These are phyloP conservation scores for Patiria pectinifera DNA, from an alignment of 53 echinoderm and acorn worm species.

Conservation along the genomic window DNA sequence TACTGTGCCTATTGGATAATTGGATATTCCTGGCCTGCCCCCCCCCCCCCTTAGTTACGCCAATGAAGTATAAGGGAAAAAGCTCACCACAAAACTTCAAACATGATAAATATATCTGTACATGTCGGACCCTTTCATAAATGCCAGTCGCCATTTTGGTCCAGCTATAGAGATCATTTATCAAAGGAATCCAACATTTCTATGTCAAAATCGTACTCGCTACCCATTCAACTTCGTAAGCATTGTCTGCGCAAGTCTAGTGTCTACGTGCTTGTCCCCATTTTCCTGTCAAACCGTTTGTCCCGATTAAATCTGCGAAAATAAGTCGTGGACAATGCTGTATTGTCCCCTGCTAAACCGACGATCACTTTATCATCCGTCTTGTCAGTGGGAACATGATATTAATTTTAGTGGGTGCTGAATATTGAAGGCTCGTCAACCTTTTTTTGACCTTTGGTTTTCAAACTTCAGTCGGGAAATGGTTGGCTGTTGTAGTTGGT, in stretches of 20 bases:
- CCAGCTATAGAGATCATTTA: neutral
- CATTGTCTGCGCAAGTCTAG: neutral
- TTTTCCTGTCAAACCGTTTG: neutral
- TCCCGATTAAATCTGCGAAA: neutral
- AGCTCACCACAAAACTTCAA: neutral
- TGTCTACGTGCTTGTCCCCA: neutral
- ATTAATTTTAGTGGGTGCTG: neutral
- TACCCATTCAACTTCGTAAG: neutral
- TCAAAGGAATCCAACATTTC: constrained; percentile 13
- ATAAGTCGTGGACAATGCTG: neutral
- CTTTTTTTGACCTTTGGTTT: neutral
- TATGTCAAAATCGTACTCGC: constrained; percentile 7
- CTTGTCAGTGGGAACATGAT: neutral
- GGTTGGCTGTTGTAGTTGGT: too few relatives aligned
- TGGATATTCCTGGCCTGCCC: too few relatives aligned
- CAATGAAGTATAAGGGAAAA: too few relatives aligned
- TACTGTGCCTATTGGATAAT: too few relatives aligned
- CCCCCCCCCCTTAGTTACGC: too few relatives aligned
- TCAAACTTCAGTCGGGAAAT: neutral
- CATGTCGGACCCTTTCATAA: neutral
- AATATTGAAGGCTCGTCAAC: neutral
- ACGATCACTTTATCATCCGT: neutral
- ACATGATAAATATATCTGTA: neutral
- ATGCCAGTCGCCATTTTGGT: neutral
- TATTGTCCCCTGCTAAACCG: neutral